These are phyloP conservation scores for Phocides pigmalion DNA, from an alignment of 1,140 invertebrate genomes.

Conservation along the genomic window DNA sequence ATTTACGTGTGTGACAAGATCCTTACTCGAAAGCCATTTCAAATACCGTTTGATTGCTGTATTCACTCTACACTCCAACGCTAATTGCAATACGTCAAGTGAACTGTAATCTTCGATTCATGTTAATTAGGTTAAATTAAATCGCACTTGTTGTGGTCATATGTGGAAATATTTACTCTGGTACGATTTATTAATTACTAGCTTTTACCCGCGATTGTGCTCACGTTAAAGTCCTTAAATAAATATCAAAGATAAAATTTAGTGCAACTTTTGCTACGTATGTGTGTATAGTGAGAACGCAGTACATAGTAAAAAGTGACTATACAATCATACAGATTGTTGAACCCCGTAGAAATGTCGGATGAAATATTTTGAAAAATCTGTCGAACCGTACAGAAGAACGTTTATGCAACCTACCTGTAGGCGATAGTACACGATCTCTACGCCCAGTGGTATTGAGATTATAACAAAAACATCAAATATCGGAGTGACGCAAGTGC, in stretches of 20 bases:
- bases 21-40: constrained; percentile 54
- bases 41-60: constrained; percentile 59
- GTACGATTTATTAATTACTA: too few species aligned
- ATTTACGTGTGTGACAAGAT: neutral
- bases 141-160: neutral
- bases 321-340: too few species aligned
- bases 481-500: neutral
- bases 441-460: neutral
- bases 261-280: too few species aligned
- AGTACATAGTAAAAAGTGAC: too few species aligned
- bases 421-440: neutral
- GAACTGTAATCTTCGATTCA: constrained; percentile 2
- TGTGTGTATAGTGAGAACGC: too few species aligned
- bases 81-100: constrained; percentile 28
- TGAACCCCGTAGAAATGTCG: too few species aligned
- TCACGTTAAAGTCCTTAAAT: too few species aligned
- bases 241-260: too few species aligned
- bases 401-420: too few species aligned
- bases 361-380: too few species aligned
- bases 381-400: too few species aligned
- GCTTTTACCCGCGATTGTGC: too few species aligned
- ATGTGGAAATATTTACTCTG: neutral
- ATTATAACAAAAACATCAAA: neutral
- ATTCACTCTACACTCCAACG: constrained; percentile 44
- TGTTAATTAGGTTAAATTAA: neutral